Base-by-base conservation (phyloP, 2,113 vertebrate genomes). In the Hylia prasina region DNA sequence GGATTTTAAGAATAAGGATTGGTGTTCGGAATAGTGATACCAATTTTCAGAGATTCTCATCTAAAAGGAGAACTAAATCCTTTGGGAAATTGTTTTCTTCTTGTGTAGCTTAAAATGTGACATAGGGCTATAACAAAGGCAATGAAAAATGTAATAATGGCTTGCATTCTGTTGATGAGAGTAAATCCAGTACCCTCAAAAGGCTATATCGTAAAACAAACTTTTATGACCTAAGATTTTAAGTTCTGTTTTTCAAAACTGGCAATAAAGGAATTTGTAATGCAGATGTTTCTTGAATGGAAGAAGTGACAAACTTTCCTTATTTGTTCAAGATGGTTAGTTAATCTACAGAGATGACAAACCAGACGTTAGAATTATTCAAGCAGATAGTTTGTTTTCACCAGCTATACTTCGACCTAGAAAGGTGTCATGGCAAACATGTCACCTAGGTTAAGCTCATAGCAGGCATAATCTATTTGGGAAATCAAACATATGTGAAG, bases 1-100 rank as follows among this genome's bases (percentile, higher is more conserved):
- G 64, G 72, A 71, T 94, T 96, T 94, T 94, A 89, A 94, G 95
- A 94, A 80, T 27, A 82, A 53, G 71, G 82, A 70, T 73, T 87
- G 82, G 72, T 82, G 65, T 95, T 91, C 19, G 7, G 79, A 79
- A 58, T 50, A 54, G 50, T n/a, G 79, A 94, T 90, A 91, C 45
- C 51, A 80, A 7, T 96, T 97, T 96, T 96, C 89, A 90, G 77
- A 84, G n/a, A 65, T 93, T 40, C 33, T 77, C 13, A 1, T 87
- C n/a, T 89, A 77, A 90, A 90, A 95, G 80, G 84, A 83, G 93
- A 91, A 47, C 44, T 53, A 51, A 87, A 61, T 94, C 93, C 78
- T 58, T 8, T 63, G 69, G 78, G 95, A 96, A 93, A 89, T 75
- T 2, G 54, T 88, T 94, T 96, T 93, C 83, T 93, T 93, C 71